Percentiles rank a stretch among this genome's conserved stretches.
phyloP scores from a whole-genome alignment of 1,140 invertebrate genomes.

The Octopus sinensis region DNA sequence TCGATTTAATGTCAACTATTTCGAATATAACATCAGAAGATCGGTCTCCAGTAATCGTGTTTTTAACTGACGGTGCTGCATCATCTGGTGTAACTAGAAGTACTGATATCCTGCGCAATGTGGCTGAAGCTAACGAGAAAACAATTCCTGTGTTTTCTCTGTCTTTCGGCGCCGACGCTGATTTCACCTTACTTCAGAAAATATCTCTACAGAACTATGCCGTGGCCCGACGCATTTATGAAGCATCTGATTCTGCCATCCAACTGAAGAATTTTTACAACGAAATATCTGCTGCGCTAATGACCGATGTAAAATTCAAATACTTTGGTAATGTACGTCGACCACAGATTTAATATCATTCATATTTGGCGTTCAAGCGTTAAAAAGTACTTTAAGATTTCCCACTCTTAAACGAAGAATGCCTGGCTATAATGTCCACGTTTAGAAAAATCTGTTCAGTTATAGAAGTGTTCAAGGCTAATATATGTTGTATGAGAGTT shows the following conservation, averaged over 20 bases:
- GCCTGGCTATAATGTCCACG: no score
- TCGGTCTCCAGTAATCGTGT: not conserved
- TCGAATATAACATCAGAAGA: not conserved
- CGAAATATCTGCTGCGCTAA: not conserved
- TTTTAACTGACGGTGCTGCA: not conserved
- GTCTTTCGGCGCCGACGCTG: not conserved
- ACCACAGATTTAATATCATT: no score
- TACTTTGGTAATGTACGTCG: not conserved
- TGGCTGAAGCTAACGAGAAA: not conserved
- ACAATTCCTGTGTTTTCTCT: not conserved
- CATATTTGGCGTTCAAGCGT: no score
- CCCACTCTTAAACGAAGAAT: no score
- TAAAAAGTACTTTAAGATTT: no score
- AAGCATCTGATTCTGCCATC: not conserved
- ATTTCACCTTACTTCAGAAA: not conserved
- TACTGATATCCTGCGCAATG: not conserved
- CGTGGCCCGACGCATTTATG: not conserved
- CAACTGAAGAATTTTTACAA: not conserved
- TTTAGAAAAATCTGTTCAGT: no score
- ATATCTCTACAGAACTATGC: not conserved
- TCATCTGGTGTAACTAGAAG: not conserved
- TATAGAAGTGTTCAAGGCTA: no score
- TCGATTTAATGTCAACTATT: no score
- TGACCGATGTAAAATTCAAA: not conserved
- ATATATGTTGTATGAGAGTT: no score